Evolutionary conservation across 2,888 invertebrate species (phyloP), one percentile per base, ranked within the genome.

Genomic region (Pecten maximus): DNA sequence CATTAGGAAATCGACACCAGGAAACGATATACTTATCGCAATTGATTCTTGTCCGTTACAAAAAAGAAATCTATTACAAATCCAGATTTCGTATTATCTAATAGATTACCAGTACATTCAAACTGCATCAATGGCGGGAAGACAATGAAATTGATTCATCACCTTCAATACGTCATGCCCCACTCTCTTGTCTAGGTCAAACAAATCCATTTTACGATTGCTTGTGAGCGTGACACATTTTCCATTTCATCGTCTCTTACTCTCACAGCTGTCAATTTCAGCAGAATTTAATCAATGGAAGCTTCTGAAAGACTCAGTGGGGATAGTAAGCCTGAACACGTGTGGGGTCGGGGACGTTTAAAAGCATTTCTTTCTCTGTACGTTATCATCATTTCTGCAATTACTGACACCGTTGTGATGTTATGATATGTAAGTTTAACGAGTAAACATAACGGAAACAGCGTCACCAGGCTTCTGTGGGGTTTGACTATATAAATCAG

Each of bases 181-280:
- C 74, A 74, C 8, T 74, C 74, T 8, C 35, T 35, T 3, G 74
- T 60, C 60, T 60, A 60, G 28, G 74, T 28, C 35, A 74, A 74
- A 74, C 35, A 35, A 35, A 74, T 74, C 74, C 74, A 74, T 74
- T 74, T 10, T 74, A 6, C 74, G 74, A 74, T 74, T 74, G 28
- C 28, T 10, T 74, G 6, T 74, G 74, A 74, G 74, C 28, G 12
- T 74, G 74, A 74, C 74, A 74, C 35, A 74, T 28, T 74, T 74
- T 28, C 35, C 74, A 28, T 54, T 54, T 16, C 16, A 16, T 35
- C 28, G 23, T 74, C 35, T 60, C 60, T 23, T 60, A 15, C n/a
- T 28, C n/a, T 60, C 28, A 3, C n/a, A 28, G 74, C 74, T 74
- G 74, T 74, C 74, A 74, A 74, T 74, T 74, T 74, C 74, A 74